Evolutionary conservation across 2,113 vertebrate species (phyloP).

Genomic region (Thunnus thynnus): DNA sequence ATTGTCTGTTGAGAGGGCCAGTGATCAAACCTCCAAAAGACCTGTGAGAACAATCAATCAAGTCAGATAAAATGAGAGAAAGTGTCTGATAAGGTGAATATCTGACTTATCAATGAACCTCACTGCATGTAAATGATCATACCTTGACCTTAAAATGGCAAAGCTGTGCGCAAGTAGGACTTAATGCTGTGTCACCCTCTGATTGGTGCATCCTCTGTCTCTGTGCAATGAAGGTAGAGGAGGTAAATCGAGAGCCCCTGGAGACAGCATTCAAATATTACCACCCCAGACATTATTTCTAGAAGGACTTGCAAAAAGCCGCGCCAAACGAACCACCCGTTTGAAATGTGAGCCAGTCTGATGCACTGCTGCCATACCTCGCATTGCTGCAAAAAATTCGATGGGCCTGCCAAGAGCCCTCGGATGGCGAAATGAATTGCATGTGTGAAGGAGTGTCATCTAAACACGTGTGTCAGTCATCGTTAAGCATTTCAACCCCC

Average conservation of each 20-base stretch:
- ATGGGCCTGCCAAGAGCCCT: slow-evolving; percentile 71
- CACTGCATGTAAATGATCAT: slow-evolving; percentile 1
- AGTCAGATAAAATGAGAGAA: not conserved
- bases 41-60: slow-evolving; percentile 40
- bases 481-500: slow-evolving; percentile 66
- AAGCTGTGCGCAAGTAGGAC: not conserved
- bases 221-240: slow-evolving; percentile 65
- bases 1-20: slow-evolving; percentile 50
- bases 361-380: slow-evolving; percentile 73
- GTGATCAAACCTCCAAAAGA: slow-evolving; percentile 51
- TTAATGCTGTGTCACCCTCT: slow-evolving; percentile 38
- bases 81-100: slow-evolving; percentile 12
- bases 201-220: slow-evolving; percentile 78
- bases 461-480: slow-evolving; percentile 75
- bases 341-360: slow-evolving; percentile 80
- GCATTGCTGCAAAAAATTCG: slow-evolving; percentile 72
- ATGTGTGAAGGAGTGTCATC: slow-evolving; percentile 69
- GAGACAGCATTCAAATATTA: slow-evolving; percentile 85
- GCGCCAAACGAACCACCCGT: slow-evolving; percentile 73
- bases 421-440: slow-evolving; percentile 64
- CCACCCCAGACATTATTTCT: slow-evolving; percentile 82
- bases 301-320: slow-evolving; percentile 78
- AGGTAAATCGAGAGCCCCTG: slow-evolving; percentile 72
- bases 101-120: not conserved
- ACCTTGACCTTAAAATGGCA: slow-evolving; percentile 20